Percentiles rank a stretch among this genome's conserved stretches.
These are phyloP conservation scores for Novumbra hubbsi DNA, from an alignment of 2,797 vertebrate genomes.

Conservation along the genomic window DNA sequence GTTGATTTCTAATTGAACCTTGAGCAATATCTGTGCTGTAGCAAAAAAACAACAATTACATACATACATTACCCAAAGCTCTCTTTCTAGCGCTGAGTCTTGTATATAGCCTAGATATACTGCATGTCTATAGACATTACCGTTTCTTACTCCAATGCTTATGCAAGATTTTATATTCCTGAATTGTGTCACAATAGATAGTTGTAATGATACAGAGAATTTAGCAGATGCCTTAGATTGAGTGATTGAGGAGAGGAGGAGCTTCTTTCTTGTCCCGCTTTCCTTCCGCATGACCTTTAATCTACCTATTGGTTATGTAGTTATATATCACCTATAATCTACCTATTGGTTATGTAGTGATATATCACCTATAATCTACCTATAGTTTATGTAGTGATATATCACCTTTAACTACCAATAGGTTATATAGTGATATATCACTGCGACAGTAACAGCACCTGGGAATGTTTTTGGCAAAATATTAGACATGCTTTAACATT, in stretches of 20 bases:
- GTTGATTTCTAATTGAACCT: slow-evolving; percentile 32
- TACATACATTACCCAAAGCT: neutral
- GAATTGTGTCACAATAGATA: slow-evolving; percentile 30
- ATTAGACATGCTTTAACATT: slow-evolving; percentile 21
- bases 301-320: neutral
- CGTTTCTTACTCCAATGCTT: slow-evolving; percentile 60
- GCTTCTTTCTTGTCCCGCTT: neutral
- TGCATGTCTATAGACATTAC: slow-evolving; percentile 61
- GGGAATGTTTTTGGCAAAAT: slow-evolving; percentile 30
- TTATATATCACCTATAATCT: slow-evolving; percentile 17
- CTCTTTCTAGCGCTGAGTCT: slow-evolving; percentile 1
- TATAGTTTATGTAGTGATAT: neutral
- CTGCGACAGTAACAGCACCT: slow-evolving; percentile 26
- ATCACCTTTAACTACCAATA: slow-evolving; percentile 28
- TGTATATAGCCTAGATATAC: slow-evolving; percentile 62
- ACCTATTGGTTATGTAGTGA: neutral
- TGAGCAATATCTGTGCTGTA: slow-evolving; percentile 60
- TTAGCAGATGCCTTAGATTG: slow-evolving; percentile 21
- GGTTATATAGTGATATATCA: neutral
- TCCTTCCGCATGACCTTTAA: slow-evolving; percentile 37
- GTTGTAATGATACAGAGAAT: neutral
- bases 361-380: slow-evolving; percentile 29
- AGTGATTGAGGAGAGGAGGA: slow-evolving; percentile 2
- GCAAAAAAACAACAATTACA: slow-evolving; percentile 25
- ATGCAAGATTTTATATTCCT: slow-evolving; percentile 65